phyloP scores from a whole-genome alignment of 2,797 vertebrate species.

The Silurus lanzhouensis region DNA sequence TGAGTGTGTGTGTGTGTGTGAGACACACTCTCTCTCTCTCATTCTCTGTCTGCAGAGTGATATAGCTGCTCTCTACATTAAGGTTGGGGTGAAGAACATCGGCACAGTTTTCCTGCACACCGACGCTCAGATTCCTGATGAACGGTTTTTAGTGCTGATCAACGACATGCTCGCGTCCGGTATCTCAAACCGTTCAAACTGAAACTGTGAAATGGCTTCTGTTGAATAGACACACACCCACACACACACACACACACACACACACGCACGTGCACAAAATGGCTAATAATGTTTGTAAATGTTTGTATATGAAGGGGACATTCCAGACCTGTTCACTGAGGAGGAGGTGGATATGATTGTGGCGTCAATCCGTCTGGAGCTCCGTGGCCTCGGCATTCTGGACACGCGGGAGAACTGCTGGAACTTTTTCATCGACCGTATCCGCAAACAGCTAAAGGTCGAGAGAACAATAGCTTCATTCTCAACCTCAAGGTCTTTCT shows the following conservation, averaged over 20 bases:
- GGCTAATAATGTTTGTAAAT: neutral
- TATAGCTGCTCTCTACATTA: constrained; percentile 79
- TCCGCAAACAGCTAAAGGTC: constrained; percentile 68
- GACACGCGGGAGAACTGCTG: constrained; percentile 78
- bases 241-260: neutral
- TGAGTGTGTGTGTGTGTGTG: too few species aligned
- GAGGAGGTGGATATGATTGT: constrained; percentile 75
- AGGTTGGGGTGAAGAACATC: constrained; percentile 79
- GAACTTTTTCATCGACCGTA: constrained; percentile 78
- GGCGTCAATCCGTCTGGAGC: constrained; percentile 75
- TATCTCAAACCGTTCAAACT: constrained; percentile 38
- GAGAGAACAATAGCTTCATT: neutral
- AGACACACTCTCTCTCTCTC: constrained; percentile 1
- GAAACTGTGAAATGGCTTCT: neutral
- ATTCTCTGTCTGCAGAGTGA: constrained; percentile 69
- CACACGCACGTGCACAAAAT: neutral
- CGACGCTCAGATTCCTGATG: constrained; percentile 75
- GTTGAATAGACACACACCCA: neutral
- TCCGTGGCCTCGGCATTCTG: constrained; percentile 71
- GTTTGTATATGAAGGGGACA: constrained; percentile 66
- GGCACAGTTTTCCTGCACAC: constrained; percentile 75
- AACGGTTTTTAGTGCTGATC: constrained; percentile 76
- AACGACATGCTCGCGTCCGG: constrained; percentile 80
- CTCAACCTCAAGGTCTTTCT: neutral
- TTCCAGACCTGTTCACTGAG: constrained; percentile 76